These are phyloP conservation scores for Drosophila lacteicornis DNA, from an alignment of 1,140 invertebrate genomes.

Conservation along the genomic window DNA sequence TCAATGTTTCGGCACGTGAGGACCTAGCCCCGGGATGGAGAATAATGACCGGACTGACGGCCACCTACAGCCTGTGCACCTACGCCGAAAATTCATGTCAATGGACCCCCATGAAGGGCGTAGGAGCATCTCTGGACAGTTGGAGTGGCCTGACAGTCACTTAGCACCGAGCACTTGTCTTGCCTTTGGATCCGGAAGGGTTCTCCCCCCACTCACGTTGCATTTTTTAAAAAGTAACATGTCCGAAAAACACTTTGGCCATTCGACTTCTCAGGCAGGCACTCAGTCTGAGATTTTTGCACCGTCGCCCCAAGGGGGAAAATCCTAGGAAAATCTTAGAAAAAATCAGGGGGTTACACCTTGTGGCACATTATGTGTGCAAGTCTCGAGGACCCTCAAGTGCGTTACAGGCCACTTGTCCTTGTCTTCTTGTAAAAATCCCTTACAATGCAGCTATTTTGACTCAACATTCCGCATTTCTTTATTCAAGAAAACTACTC, in stretches of 20 bases:
- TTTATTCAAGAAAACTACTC: slow-evolving; percentile 53
- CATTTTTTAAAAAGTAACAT: slow-evolving; percentile 16
- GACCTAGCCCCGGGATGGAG: not conserved
- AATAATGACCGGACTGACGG: slow-evolving; percentile 24
- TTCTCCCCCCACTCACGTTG: slow-evolving; percentile 4
- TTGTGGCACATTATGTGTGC: slow-evolving; percentile 13
- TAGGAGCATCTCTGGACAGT: not conserved
- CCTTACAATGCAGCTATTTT: slow-evolving; percentile 36
- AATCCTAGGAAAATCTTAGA: slow-evolving; percentile 1
- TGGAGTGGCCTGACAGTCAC: slow-evolving; percentile 43
- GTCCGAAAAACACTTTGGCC: slow-evolving; percentile 43
- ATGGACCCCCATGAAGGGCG: slow-evolving; percentile 14
- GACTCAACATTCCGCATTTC: slow-evolving; percentile 28
- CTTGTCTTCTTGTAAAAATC: slow-evolving; percentile 41
- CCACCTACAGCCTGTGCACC: slow-evolving; percentile 12
- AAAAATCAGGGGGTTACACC: slow-evolving; percentile 5
- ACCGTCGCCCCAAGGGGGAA: not conserved
- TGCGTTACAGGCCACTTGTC: slow-evolving; percentile 54
- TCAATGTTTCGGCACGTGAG: slow-evolving; percentile 22
- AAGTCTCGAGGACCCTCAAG: slow-evolving; percentile 51
- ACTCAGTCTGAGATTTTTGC: slow-evolving; percentile 30
- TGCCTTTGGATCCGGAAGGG: slow-evolving; percentile 12
- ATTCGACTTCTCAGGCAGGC: slow-evolving; percentile 35
- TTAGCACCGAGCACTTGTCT: slow-evolving; percentile 40
- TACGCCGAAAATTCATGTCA: slow-evolving; percentile 41